A percentile compares a stretch with the other conserved stretches of the same genome.
These are phyloP conservation scores for Monochamus alternatus DNA, from an alignment of 2,888 invertebrate genomes.

Conservation along the genomic window DNA sequence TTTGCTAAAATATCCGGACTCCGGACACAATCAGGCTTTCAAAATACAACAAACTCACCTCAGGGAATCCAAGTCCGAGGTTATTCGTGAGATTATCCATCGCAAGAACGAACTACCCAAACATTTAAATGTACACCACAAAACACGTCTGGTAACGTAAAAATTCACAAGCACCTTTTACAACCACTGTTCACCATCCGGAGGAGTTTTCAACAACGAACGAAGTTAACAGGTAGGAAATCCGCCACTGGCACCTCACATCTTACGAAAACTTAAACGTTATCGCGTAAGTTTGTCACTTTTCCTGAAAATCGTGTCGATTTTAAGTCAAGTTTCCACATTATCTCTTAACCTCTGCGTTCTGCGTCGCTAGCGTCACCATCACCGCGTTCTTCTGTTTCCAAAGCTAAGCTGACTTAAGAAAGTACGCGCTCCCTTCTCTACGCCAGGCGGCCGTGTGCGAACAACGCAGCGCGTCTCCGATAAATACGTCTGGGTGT, in stretches of 20 bases:
- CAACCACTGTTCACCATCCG: slow-evolving; percentile 47
- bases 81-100: slow-evolving; percentile 68
- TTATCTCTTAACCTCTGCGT: slow-evolving; percentile 44
- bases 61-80: slow-evolving; percentile 65
- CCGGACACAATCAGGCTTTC: slow-evolving; percentile 35
- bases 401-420: slow-evolving; percentile 58
- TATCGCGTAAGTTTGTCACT: not conserved
- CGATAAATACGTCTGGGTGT: not conserved
- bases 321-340: slow-evolving; percentile 45
- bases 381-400: slow-evolving; percentile 47
- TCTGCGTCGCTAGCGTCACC: slow-evolving; percentile 48
- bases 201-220: slow-evolving; percentile 39
- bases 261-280: slow-evolving; percentile 11
- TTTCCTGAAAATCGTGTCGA: slow-evolving; percentile 3
- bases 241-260: slow-evolving; percentile 33
- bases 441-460: slow-evolving; percentile 41
- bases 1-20: slow-evolving; percentile 38
- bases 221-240: slow-evolving; percentile 26
- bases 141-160: slow-evolving; percentile 11
- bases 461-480: slow-evolving; percentile 35
- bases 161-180: slow-evolving; percentile 43
- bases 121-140: slow-evolving; percentile 15
- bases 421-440: slow-evolving; percentile 58
- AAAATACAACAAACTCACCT: slow-evolving; percentile 58
- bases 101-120: slow-evolving; percentile 19